Base-by-base conservation (phyloP, 1,140 invertebrate genomes). In the Caenorhabditis brenneri region DNA sequence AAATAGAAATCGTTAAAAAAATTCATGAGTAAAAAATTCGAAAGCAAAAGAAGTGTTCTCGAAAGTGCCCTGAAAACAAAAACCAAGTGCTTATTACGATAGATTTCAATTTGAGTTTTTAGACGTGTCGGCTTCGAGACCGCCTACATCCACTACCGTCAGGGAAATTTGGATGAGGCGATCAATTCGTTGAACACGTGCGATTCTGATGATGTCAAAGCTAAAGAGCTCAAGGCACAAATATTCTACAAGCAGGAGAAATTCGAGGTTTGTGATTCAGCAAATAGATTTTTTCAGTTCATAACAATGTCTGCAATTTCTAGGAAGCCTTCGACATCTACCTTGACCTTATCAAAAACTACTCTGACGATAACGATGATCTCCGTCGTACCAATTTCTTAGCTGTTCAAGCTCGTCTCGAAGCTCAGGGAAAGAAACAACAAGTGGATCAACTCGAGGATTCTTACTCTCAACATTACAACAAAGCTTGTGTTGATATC, bases 141-240 rank as follows among this genome's bases (percentile, higher is more conserved):
- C 9, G 84, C 39, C 10, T 85, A 85, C 60, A 60, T 85, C 10
- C 80, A 74, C 48, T 85, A 85, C 29, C 84, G 84, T 31, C 53
- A 48, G 15, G 80, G 60, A 10, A n/a, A 81, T 0, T 27, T 74
- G 19, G 55, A 65, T 12, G 84, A 85, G 29, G 42, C 84, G 2
- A 9, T 85, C 1, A 55, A 81, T 15, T 60, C 42, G 31, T 29
- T 85, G 3, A 46, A 80, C 19, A 55, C 46, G 19, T 65, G 42
- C 29, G 27, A 46, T 2, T 42, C 27, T 2, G 79, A 85, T 31
- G 79, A 85, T 46, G 55, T 74, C 36, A 33, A 31, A 6, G 80
- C 69, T 29, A 33, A 74, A 48, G 84, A 85, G 36, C 27, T 85
- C 24, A 85, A 85, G 31, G 84, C 84, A 7, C 84, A 85, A 39